Evolutionary conservation across 2,113 vertebrate genomes (phyloP).

Genomic region (Neolamprologus variostigma): DNA sequence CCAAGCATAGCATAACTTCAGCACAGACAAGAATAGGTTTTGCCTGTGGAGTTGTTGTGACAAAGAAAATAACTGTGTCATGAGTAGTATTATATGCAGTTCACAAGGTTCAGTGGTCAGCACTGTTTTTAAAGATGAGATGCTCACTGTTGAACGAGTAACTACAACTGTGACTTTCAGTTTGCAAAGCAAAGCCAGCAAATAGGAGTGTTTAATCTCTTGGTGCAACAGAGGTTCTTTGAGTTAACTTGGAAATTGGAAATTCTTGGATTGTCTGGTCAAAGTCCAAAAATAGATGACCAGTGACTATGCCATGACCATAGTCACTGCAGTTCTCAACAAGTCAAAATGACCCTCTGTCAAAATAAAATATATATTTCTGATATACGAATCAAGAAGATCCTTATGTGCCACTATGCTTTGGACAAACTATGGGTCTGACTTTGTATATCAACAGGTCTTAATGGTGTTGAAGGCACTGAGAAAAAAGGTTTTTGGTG

Average conservation of each 20-base stretch:
- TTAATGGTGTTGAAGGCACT: background rate
- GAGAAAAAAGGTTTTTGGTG: background rate
- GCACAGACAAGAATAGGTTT: background rate
- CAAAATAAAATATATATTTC: background rate
- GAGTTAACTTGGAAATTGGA: background rate
- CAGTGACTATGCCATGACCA: background rate
- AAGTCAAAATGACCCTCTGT: background rate
- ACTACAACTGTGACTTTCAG: background rate
- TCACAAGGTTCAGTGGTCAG: conserved; percentile 1
- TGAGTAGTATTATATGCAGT: background rate
- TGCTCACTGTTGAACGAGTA: background rate
- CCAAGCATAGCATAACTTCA: background rate
- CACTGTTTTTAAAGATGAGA: conserved; percentile 1
- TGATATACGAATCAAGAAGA: background rate
- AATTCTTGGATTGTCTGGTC: background rate
- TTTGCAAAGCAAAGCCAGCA: background rate
- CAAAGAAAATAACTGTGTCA: conserved; percentile 12
- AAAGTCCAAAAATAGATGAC: background rate
- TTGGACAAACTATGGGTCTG: background rate
- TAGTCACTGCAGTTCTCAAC: background rate
- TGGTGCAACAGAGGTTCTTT: background rate
- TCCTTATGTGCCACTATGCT: background rate
- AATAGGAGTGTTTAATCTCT: background rate
- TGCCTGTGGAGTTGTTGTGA: conserved; percentile 7
- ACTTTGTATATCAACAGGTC: background rate